Conservation (phyloP, 2,113 vertebrate genomes). For the Pterocles orientalis region DNA sequence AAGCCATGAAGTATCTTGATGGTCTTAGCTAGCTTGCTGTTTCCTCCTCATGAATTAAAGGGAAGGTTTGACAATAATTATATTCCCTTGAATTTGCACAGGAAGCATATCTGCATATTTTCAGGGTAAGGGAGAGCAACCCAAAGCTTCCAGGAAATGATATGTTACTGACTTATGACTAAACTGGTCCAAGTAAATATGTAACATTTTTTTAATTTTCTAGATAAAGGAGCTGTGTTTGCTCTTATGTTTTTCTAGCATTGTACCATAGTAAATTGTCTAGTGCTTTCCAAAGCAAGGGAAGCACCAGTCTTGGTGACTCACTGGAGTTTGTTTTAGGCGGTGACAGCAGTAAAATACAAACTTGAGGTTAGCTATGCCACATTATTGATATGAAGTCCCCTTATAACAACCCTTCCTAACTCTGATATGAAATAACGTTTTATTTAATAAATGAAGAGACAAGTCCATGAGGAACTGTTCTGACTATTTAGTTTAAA, state of each 20-base stretch:
- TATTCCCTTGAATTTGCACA: background rate
- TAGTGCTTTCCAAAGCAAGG: background rate
- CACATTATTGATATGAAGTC: background rate
- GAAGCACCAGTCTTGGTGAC: background rate
- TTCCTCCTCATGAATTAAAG: background rate
- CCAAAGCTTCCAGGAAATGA: background rate
- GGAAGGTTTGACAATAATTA: background rate
- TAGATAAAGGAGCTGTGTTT: background rate
- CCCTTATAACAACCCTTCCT: background rate
- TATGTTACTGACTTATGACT: background rate
- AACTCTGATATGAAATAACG: background rate
- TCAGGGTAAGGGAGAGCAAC: background rate
- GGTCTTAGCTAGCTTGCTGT: background rate
- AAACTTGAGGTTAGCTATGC: background rate
- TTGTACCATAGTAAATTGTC: background rate
- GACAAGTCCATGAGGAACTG: background rate
- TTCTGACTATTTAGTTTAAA: background rate
- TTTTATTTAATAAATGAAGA: background rate
- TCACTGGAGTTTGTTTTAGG: background rate
- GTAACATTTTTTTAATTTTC: background rate
- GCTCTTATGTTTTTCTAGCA: background rate
- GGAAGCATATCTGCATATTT: background rate
- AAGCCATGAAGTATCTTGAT: background rate
- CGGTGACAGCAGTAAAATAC: background rate
- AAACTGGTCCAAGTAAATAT: accelerated